Base-by-base conservation (phyloP, 2,888 invertebrate species). In the Drosophila mulleri region DNA sequence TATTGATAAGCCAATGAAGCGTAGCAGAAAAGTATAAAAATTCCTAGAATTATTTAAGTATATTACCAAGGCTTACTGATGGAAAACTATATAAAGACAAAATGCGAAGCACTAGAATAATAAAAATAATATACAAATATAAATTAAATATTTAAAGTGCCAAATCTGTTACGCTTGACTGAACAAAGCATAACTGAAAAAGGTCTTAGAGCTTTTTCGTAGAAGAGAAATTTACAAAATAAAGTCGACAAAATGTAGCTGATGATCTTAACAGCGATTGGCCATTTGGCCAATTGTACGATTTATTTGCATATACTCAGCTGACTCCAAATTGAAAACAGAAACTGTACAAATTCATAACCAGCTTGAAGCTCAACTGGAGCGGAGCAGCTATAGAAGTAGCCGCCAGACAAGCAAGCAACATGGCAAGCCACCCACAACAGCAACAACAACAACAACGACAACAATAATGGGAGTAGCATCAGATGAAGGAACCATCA, bases 331-430 rank as follows among this genome's bases (percentile, higher is more conserved):
- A 65, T 78, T 61, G 69, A 56, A 75, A 67, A 64, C 82, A 66
- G 70, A 75, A 82, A 82, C 76, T 79, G 82, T 72, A 71, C 76
- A 82, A 86, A 83, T 80, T 80, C 88, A 88, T 88, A 88, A 88
- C 73, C 74, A 68, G 65, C 61, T 66, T 42, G 67, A 44, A 56
- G 56, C 63, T 58, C 53, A 68, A 41, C 63, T 58, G 53, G n/a
- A n/a, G n/a, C 53, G 9, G 16, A 7, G 16, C 4, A 23, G 53
- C 39, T 42, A 47, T 54, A 60, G 50, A 64, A 68, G 41, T 63
- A 62, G 66, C 53, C 64, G 47, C 61, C 56, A 72, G 70, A 83
- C 79, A 61, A 78, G 63, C 80, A 32, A 67, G 47, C 32, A 41
- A 59, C 61, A 63, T 42, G 39, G 45, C 54, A 60, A 63, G 39